Conservation (phyloP, 2,888 invertebrate species). For the Ophion obscuratus region DNA sequence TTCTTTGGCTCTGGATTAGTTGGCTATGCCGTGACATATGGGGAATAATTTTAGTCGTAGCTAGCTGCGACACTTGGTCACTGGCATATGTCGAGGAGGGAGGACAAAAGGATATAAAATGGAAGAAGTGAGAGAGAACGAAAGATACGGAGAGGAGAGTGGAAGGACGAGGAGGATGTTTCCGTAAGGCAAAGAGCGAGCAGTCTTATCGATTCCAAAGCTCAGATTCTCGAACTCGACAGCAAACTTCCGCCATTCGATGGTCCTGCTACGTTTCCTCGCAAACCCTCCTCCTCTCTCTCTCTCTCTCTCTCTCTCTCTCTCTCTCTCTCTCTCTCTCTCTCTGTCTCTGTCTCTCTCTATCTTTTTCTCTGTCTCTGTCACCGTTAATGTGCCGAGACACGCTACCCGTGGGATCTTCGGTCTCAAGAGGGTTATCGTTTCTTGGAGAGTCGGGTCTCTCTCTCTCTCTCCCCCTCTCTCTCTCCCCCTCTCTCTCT, state of each 20-base stretch:
- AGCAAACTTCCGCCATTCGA: conserved; percentile 67
- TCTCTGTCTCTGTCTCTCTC: conserved; percentile 1
- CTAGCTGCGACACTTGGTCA: conserved; percentile 46
- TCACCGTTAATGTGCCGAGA: conserved; percentile 47
- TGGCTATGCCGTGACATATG: not conserved
- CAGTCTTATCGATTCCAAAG: conserved; percentile 71
- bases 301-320: conserved; percentile 18
- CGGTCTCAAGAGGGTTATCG: conserved; percentile 53
- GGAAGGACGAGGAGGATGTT: conserved; percentile 27
- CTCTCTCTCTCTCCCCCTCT: conserved; percentile 18
- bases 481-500: too few species aligned
- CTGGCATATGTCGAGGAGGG: conserved; percentile 32
- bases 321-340: conserved; percentile 37
- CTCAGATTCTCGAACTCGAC: conserved; percentile 71
- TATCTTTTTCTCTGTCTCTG: conserved; percentile 35
- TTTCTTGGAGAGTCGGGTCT: conserved; percentile 56
- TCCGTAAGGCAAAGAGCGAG: conserved; percentile 52
- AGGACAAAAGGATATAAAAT: conserved; percentile 23
- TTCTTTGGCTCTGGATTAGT: not conserved
- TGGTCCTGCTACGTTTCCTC: conserved; percentile 59
- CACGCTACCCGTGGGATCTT: conserved; percentile 29
- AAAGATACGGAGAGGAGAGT: conserved; percentile 15
- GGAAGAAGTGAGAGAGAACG: not conserved
- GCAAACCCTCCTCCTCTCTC: conserved; percentile 19
- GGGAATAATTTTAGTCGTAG: not conserved